A percentile compares a stretch with the other conserved stretches of the same genome.
These are phyloP conservation scores for Diphyllodes magnificus DNA, from an alignment of 2,113 vertebrate genomes.

Conservation along the genomic window DNA sequence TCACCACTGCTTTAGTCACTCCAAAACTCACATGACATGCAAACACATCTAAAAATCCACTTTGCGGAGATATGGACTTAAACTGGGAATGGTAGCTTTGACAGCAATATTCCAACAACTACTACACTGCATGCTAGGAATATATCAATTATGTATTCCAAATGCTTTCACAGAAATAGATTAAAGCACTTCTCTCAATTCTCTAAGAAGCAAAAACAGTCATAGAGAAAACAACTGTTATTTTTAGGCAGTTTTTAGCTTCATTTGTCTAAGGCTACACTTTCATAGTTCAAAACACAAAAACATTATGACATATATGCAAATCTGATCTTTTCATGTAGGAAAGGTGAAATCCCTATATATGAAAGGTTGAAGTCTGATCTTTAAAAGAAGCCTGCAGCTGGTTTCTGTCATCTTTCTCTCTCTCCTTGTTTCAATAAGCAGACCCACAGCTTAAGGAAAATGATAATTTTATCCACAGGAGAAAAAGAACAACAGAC, in stretches of 20 bases:
- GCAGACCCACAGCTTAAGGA: not conserved
- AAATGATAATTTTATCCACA: not conserved
- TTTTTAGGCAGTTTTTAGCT: not conserved
- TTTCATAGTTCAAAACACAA: not conserved
- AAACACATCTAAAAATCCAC: not conserved
- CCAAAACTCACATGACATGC: not conserved
- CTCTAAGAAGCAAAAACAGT: not conserved
- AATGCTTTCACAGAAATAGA: not conserved
- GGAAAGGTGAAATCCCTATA: slow-evolving; percentile 36
- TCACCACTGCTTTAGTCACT: not conserved
- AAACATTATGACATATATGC: slow-evolving; percentile 31
- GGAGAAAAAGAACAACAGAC: not conserved
- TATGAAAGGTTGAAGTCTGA: slow-evolving; percentile 38
- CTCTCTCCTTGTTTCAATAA: slow-evolving; percentile 11
- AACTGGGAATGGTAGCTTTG: not conserved
- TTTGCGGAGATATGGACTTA: not conserved
- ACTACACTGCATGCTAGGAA: not conserved
- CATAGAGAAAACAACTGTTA: not conserved
- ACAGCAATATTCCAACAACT: not conserved
- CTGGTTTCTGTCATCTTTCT: slow-evolving; percentile 5
- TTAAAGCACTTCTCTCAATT: not conserved
- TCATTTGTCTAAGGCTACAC: not conserved
- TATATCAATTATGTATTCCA: not conserved
- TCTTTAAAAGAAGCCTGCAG: slow-evolving; percentile 27
- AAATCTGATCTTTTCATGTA: slow-evolving; percentile 39